Percentiles rank a stretch among this genome's conserved stretches.
Conservation (phyloP, 2,113 vertebrate genomes). For the Erythrolamprus reginae region DNA sequence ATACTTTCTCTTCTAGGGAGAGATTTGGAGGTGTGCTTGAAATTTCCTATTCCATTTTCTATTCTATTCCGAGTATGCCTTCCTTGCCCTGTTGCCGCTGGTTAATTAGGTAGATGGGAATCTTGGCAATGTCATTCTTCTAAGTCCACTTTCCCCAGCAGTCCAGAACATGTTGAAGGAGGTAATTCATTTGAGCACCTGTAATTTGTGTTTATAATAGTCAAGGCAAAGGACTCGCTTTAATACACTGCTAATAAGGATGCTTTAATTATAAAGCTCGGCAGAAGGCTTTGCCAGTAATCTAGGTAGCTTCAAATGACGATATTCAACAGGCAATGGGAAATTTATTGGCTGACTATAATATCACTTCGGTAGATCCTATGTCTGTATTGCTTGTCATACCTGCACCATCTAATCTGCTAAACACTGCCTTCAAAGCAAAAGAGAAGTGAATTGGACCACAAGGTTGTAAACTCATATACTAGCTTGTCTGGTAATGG, state of each 20-base stretch:
- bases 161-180: conserved; percentile 37
- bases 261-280: conserved; percentile 47
- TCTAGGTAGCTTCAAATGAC: conserved; percentile 24
- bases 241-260: conserved; percentile 45
- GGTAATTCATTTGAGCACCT: conserved; percentile 43
- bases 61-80: conserved; percentile 33
- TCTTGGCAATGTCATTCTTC: conserved; percentile 31
- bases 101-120: conserved; percentile 54
- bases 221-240: conserved; percentile 34
- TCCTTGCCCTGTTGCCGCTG: conserved; percentile 30
- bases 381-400: conserved; percentile 30
- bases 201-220: conserved; percentile 40
- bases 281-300: conserved; percentile 32
- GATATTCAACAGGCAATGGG: conserved; percentile 25
- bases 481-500: background rate
- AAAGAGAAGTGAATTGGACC: conserved; percentile 8
- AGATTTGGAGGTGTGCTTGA: background rate
- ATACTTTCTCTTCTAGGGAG: background rate
- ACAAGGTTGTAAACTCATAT: background rate
- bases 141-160: conserved; percentile 37
- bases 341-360: conserved; percentile 31
- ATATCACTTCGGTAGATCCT: conserved; percentile 11
- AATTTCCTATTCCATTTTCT: conserved; percentile 33
- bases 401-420: conserved; percentile 17
- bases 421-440: background rate